Conservation (phyloP, 2,888 invertebrate genomes). For the Dilophus febrilis region DNA sequence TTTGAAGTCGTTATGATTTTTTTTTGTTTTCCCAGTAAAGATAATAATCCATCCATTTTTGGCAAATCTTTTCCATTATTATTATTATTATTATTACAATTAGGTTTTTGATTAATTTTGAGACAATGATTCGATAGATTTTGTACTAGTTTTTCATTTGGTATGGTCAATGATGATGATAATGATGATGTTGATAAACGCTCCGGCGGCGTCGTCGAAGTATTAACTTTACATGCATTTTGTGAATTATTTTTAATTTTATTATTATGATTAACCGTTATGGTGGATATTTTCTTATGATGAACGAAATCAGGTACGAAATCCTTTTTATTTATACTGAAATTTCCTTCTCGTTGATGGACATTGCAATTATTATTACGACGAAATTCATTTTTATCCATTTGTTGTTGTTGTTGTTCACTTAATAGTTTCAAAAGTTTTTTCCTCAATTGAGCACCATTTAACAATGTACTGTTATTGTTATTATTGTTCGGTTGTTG, state of each 20-base stretch:
- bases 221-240: conserved; percentile 6
- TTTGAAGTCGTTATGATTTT: too few species aligned
- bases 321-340: conserved; percentile 12
- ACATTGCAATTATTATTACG: too few species aligned
- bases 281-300: conserved; percentile 24
- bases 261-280: conserved; percentile 15
- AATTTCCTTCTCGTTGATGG: too few species aligned
- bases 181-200: conserved; percentile 13
- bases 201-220: conserved; percentile 14
- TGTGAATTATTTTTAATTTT: conserved; percentile 1
- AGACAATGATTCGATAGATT: too few species aligned
- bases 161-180: conserved; percentile 13
- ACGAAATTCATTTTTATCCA: conserved; percentile 3
- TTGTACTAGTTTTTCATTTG: conserved; percentile 17
- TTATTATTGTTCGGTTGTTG: neutral
- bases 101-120: conserved; percentile 15
- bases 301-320: too few species aligned
- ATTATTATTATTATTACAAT: conserved; percentile 16
- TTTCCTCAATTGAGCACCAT: conserved; percentile 48
- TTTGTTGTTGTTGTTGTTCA: conserved; percentile 16
- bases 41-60: conserved; percentile 27
- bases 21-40: too few species aligned
- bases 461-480: conserved; percentile 31
- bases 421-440: conserved; percentile 41
- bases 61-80: conserved; percentile 26